Conservation (phyloP, 2,113 vertebrate species). For the Calypte anna region DNA sequence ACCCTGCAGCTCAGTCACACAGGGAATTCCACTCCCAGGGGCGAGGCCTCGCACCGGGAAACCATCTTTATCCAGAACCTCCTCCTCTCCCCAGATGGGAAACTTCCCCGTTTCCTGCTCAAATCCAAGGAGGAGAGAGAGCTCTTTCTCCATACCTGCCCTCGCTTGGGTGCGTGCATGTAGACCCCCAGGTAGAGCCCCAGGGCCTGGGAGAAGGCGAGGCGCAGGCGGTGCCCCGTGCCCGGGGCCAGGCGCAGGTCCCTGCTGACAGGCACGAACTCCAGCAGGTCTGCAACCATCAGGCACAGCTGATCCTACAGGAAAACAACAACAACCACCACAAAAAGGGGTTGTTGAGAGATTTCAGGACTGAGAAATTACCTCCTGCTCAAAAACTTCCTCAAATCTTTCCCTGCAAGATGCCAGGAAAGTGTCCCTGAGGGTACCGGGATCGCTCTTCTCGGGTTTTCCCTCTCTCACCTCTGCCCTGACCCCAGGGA, state of each 20-base stretch:
- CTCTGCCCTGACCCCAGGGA: background rate
- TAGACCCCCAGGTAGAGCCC: slow-evolving; percentile 89
- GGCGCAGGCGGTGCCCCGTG: slow-evolving; percentile 83
- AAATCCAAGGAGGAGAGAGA: accelerated
- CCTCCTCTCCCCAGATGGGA: background rate
- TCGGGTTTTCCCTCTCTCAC: background rate
- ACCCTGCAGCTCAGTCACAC: background rate
- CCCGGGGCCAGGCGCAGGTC: slow-evolving; percentile 80
- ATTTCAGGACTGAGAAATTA: background rate
- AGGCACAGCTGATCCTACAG: slow-evolving; percentile 90
- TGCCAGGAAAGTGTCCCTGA: accelerated
- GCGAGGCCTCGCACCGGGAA: accelerated
- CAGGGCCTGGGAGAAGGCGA: slow-evolving; percentile 83
- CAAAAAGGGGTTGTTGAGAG: background rate
- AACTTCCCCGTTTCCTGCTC: background rate
- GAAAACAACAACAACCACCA: background rate
- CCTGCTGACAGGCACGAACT: slow-evolving; percentile 85
- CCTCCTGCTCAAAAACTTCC: background rate
- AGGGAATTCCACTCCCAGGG: background rate
- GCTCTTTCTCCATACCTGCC: slow-evolving; percentile 76
- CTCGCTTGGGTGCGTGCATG: slow-evolving; percentile 83
- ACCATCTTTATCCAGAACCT: background rate
- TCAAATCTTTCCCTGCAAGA: background rate
- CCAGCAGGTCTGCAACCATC: slow-evolving; percentile 90
- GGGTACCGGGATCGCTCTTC: accelerated